Conservation (phyloP, 2,113 vertebrate genomes). For the Labeo rohita region DNA sequence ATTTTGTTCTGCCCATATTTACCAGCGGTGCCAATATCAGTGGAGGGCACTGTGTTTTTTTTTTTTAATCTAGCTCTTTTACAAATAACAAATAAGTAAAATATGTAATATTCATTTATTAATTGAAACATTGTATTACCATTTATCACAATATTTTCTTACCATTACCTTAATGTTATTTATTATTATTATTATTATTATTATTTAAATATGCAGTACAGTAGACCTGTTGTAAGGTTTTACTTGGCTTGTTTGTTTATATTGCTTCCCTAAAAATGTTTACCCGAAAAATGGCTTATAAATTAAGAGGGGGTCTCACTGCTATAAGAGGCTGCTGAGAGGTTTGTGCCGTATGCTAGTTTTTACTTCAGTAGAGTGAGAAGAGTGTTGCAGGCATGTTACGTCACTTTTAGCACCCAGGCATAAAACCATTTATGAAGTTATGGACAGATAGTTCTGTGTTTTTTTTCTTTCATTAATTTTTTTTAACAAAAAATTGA, state of each 20-base stretch:
- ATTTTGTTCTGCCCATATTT: no score
- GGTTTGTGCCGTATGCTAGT: background rate
- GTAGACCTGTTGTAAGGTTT: background rate
- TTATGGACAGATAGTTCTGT: background rate
- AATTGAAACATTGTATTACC: no score
- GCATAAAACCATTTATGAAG: background rate
- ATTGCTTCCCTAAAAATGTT: background rate
- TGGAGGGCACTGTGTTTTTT: no score
- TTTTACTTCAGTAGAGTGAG: background rate
- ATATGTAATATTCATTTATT: no score
- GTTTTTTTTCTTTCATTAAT: background rate
- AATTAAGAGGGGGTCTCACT: background rate
- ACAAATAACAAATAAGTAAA: no score
- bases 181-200: no score
- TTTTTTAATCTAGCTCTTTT: no score
- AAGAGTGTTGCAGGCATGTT: conserved; percentile 1
- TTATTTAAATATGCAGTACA: background rate
- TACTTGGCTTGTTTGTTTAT: background rate
- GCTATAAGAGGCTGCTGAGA: background rate
- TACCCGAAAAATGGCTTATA: background rate
- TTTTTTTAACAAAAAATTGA: no score
- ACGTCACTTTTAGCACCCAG: background rate
- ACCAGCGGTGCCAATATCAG: no score
- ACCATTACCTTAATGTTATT: no score
- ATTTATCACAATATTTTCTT: no score